Percentiles rank a stretch among this genome's conserved stretches.
Evolutionary conservation across 23 tunicate genomes (phyloP).

Genomic region (Corella eumyota): DNA sequence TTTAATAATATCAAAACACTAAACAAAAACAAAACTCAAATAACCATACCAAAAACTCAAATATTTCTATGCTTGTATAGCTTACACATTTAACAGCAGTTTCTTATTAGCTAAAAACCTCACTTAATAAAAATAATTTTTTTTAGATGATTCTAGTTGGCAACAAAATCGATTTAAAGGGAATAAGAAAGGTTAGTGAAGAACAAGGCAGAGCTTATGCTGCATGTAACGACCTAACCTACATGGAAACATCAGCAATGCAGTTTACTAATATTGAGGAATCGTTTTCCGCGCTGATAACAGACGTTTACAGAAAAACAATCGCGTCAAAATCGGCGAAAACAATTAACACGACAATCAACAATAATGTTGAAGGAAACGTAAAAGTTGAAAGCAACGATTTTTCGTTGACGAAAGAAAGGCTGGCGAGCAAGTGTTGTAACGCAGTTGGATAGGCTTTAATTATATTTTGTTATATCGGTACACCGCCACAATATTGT

Average conservation of each 20-base stretch:
- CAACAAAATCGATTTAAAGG: conserved; percentile 64
- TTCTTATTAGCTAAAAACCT: too few species aligned
- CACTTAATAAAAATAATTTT: too few species aligned
- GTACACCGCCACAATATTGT: too few species aligned
- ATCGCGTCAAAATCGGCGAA: conserved; percentile 14
- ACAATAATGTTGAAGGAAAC: neutral
- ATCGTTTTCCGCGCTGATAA: conserved; percentile 45
- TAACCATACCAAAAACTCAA: neutral
- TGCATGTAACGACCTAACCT: conserved; percentile 30
- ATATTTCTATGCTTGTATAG: too few species aligned
- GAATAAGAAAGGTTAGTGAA: conserved; percentile 29
- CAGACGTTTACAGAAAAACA: conserved; percentile 39
- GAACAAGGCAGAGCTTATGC: conserved; percentile 60
- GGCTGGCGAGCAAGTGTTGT: conserved; percentile 1
- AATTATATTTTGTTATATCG: too few species aligned
- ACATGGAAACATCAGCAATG: conserved; percentile 83
- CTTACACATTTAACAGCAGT: too few species aligned
- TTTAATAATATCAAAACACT: too few species aligned
- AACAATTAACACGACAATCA: neutral
- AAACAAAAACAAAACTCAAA: neutral
- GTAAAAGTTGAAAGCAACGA: neutral
- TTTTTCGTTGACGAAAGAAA: conserved; percentile 1
- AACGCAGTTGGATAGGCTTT: too few species aligned
- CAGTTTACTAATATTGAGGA: conserved; percentile 68
- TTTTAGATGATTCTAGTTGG: conserved; percentile 68